Evolutionary conservation across 2,797 vertebrate genomes (phyloP), one percentile per base, ranked within the genome.

Genomic region (Bufotes viridis): DNA sequence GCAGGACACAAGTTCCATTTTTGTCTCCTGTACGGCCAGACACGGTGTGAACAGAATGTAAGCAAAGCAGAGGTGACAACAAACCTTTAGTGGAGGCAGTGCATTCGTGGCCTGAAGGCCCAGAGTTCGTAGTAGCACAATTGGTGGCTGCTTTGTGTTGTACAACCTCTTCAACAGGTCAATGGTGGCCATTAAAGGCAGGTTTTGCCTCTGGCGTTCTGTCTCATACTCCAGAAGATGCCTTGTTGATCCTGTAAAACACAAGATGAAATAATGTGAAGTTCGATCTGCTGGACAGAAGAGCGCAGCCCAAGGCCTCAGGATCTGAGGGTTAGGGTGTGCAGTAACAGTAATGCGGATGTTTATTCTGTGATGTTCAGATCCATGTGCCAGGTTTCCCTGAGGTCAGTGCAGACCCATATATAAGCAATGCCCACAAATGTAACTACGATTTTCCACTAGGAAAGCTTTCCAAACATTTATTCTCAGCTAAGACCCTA

Each of bases 21-120:
- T 20, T 63, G 70, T 72, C 6, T 7, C 10, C 14, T 72, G 26
- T 42, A 3, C 3, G 7, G 15, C 69, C 79, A 34, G 3, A 65
- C 58, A 65, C 8, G 53, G 12, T 17, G 10, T 10, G n/a, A 67
- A 67, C 13, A 10, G 69, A 1, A 8, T 10, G 18, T 11, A 12
- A 60, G 2, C 1, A 51, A 18, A 22, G 12, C 29, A 18, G 11
- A 24, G 17, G 65, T 12, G 49, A 34, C 20, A 9, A 51, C 95
- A 96, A 96, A 99, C 98, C 94, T 99, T 99, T 22, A 99, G 90
- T 2, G 95, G 92, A 58, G 96, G 94, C 11, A 98, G 89, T 79
- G 96, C 96, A 83, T 98, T 98, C 83, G 98, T 98, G 90, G 97
- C 96, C 94, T 99, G 98, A 74, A 99, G 91, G 87, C 98, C 98